Conservation (phyloP, 2,888 invertebrate genomes). For the Gerosis bhagava region DNA sequence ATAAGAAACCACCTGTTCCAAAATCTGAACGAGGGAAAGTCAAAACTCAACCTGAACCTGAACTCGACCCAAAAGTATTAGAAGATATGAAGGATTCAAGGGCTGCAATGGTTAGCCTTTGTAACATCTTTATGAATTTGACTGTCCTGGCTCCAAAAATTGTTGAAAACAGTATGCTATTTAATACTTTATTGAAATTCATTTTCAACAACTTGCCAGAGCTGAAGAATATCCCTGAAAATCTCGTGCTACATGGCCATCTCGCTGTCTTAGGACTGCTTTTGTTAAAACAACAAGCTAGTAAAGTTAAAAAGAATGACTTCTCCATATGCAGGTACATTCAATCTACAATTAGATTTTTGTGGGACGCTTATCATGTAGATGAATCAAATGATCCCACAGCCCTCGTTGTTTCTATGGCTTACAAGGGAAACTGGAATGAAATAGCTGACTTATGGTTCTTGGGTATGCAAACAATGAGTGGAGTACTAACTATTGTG, state of each 20-base stretch:
- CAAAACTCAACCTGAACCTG: constrained; percentile 88
- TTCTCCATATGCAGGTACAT: constrained; percentile 95
- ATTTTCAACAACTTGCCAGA: constrained; percentile 93
- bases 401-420: constrained; percentile 91
- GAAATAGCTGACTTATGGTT: constrained; percentile 96
- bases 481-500: constrained; percentile 89
- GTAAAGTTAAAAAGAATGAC: constrained; percentile 92
- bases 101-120: constrained; percentile 92
- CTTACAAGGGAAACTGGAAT: constrained; percentile 94
- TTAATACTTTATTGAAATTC: constrained; percentile 91
- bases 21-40: constrained; percentile 90
- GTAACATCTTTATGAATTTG: constrained; percentile 96
- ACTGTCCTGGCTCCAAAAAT: constrained; percentile 93
- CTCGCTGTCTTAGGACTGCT: constrained; percentile 91
- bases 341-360: constrained; percentile 93
- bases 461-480: constrained; percentile 96
- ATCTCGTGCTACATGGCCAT: constrained; percentile 93
- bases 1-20: constrained; percentile 91
- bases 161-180: constrained; percentile 89
- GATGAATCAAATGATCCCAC: constrained; percentile 94
- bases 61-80: constrained; percentile 87
- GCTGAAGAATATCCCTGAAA: constrained; percentile 91
- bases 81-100: constrained; percentile 94
- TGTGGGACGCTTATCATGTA: constrained; percentile 96
- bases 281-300: constrained; percentile 91